Percentiles rank a stretch among this genome's conserved stretches.
Conservation (phyloP, 2,888 invertebrate species). For the Drosophila buzzatii region DNA sequence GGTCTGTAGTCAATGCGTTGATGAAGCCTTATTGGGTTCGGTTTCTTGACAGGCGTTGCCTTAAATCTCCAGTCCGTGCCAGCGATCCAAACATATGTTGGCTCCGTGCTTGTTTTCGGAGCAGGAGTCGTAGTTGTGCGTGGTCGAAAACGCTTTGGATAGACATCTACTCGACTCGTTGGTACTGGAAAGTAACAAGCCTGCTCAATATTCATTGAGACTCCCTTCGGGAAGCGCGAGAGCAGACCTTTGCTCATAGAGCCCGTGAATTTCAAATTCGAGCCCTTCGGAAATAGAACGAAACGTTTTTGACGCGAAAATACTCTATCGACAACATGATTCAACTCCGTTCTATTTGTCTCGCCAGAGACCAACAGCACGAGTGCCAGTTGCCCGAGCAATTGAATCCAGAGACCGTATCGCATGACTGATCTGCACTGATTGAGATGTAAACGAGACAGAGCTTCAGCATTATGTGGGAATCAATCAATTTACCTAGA, state of each 20-base stretch:
- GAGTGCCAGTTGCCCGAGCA: slow-evolving; percentile 24
- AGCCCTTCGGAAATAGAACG: slow-evolving; percentile 79
- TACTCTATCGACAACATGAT: slow-evolving; percentile 68
- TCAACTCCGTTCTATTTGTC: slow-evolving; percentile 55
- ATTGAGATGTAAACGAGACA: slow-evolving; percentile 52
- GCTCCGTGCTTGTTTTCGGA: slow-evolving; percentile 60
- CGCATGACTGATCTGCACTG: slow-evolving; percentile 59
- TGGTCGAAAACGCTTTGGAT: slow-evolving; percentile 77
- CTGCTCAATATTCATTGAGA: slow-evolving; percentile 71
- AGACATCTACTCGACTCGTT: slow-evolving; percentile 75
- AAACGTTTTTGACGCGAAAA: slow-evolving; percentile 82
- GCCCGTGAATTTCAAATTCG: slow-evolving; percentile 79
- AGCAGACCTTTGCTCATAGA: slow-evolving; percentile 74
- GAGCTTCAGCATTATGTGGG: background rate
- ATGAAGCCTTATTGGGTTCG: slow-evolving; percentile 62
- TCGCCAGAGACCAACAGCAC: background rate
- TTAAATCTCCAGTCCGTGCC: slow-evolving; percentile 80
- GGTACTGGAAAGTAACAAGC: slow-evolving; percentile 82
- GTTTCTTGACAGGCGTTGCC: slow-evolving; percentile 69
- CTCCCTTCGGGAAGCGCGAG: slow-evolving; percentile 71
- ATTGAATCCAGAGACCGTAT: slow-evolving; percentile 39
- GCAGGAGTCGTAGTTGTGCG: slow-evolving; percentile 68
- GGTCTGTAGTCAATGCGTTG: slow-evolving; percentile 72
- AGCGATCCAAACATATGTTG: slow-evolving; percentile 74
- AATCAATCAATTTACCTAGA: slow-evolving; percentile 25